These are phyloP conservation scores for Pristionchus japonicus DNA, from an alignment of 2,888 invertebrate genomes.

Conservation along the genomic window DNA sequence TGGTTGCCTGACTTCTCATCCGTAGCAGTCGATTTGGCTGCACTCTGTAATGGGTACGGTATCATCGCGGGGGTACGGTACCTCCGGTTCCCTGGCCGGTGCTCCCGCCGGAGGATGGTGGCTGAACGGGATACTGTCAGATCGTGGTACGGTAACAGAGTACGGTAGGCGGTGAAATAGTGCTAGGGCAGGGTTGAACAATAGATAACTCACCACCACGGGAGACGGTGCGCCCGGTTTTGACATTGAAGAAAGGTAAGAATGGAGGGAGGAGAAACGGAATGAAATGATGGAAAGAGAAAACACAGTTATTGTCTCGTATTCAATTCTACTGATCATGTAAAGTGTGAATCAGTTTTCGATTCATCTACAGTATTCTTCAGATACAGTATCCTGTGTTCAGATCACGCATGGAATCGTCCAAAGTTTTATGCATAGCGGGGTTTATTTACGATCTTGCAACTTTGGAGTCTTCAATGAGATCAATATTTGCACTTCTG, in stretches of 20 bases:
- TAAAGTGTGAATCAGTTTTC: too few species aligned
- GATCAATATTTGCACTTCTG: neutral
- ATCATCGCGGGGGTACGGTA: neutral
- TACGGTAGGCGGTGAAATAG: neutral
- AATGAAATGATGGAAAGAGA: neutral
- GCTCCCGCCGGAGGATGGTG: neutral
- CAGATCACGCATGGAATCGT: neutral
- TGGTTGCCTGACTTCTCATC: neutral
- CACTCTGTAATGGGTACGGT: neutral
- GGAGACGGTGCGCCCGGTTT: neutral
- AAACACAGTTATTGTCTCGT: neutral
- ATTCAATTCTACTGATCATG: neutral
- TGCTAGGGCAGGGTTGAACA: neutral
- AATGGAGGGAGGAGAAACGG: neutral
- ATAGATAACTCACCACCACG: neutral
- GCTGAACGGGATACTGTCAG: neutral
- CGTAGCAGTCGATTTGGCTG: neutral
- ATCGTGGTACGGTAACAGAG: too few species aligned
- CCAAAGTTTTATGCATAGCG: conserved; percentile 19
- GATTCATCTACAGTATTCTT: neutral
- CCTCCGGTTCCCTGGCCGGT: neutral
- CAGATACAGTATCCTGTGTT: neutral
- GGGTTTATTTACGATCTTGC: neutral
- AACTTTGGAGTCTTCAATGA: neutral
- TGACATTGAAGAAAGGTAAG: neutral